Evolutionary conservation across 2,888 invertebrate genomes (phyloP).

Genomic region (Himalopsyche tibetana): DNA sequence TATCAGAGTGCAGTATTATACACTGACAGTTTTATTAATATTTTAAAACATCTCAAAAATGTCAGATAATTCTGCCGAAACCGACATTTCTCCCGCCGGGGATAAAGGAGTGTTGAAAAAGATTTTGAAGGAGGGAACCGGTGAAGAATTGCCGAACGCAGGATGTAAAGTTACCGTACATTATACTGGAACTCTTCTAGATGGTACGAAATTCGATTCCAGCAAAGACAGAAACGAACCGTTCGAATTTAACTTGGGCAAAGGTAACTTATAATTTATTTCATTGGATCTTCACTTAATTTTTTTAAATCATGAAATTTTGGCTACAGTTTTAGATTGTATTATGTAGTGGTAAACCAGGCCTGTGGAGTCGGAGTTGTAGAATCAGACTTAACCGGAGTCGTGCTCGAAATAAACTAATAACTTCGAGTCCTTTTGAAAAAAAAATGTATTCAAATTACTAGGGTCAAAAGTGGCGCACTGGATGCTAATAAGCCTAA

Average conservation of each 20-base stretch:
- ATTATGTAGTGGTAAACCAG: too few species aligned
- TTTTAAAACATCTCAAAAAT: slow-evolving; percentile 31
- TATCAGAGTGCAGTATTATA: neutral
- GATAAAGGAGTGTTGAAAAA: slow-evolving; percentile 60
- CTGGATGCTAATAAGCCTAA: too few species aligned
- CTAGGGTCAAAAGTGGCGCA: too few species aligned
- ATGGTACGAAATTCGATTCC: slow-evolving; percentile 95
- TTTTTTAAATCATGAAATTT: too few species aligned
- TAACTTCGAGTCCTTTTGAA: too few species aligned
- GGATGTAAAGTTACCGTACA: slow-evolving; percentile 88
- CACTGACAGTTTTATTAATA: slow-evolving; percentile 10
- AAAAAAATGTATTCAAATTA: too few species aligned
- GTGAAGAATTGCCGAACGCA: slow-evolving; percentile 82
- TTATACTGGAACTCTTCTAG: slow-evolving; percentile 91
- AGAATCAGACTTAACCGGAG: too few species aligned
- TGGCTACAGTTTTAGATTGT: too few species aligned
- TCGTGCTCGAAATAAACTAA: too few species aligned
- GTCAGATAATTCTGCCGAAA: slow-evolving; percentile 13
- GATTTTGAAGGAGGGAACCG: slow-evolving; percentile 80
- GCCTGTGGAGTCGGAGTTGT: too few species aligned
- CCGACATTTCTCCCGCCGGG: slow-evolving; percentile 57
- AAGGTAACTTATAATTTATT: slow-evolving; percentile 77
- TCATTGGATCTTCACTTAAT: neutral
- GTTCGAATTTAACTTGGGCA: slow-evolving; percentile 92
- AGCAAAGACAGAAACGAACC: slow-evolving; percentile 89